Evolutionary conservation across 2,113 vertebrate genomes (phyloP).

Genomic region (Petaurus breviceps): DNA sequence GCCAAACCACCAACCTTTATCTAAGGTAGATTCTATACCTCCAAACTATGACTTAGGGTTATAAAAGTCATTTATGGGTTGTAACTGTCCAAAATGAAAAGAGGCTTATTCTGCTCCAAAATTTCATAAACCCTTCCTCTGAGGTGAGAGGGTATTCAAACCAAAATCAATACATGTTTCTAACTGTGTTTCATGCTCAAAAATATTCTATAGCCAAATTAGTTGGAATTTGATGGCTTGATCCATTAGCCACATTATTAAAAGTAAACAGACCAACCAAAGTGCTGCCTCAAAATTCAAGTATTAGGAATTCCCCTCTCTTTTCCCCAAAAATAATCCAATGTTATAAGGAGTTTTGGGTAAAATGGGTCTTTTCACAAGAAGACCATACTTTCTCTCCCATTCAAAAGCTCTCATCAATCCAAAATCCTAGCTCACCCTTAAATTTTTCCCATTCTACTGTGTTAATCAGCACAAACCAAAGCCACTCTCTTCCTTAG

Average conservation of each 20-base stretch:
- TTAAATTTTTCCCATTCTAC: background rate
- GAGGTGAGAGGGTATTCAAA: background rate
- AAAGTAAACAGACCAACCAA: background rate
- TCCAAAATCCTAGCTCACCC: background rate
- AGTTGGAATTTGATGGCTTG: background rate
- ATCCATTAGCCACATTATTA: background rate
- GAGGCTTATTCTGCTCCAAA: background rate
- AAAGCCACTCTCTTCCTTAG: slow-evolving; percentile 23
- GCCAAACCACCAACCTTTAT: background rate
- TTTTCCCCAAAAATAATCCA: background rate
- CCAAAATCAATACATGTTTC: background rate
- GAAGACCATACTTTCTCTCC: background rate
- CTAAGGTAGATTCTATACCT: background rate
- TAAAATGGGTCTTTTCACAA: background rate
- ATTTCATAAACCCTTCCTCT: background rate
- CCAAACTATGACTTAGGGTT: background rate
- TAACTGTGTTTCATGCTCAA: background rate
- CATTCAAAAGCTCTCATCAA: background rate
- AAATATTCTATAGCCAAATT: background rate
- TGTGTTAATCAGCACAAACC: background rate
- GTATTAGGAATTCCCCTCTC: background rate
- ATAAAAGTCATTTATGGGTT: background rate
- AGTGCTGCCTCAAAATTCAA: background rate
- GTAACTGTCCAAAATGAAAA: background rate
- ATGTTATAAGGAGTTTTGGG: background rate